Evolutionary conservation across 2,113 vertebrate species (phyloP).

Genomic region (Dipodomys ordii): DNA sequence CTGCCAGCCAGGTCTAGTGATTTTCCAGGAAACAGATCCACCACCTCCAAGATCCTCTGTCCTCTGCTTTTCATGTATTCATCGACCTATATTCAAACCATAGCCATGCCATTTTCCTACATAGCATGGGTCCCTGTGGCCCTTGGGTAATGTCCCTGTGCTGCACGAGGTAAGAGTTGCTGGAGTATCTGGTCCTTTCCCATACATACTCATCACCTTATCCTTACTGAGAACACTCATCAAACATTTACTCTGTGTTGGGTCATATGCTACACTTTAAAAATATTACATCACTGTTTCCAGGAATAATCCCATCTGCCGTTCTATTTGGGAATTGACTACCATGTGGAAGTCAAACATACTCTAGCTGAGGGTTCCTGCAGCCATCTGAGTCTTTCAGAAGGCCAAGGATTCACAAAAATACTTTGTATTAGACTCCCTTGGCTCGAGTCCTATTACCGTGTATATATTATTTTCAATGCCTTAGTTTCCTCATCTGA

Average conservation of each 20-base stretch:
- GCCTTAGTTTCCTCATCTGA: slow-evolving; percentile 1
- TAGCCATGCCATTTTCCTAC: background rate
- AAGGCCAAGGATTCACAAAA: background rate
- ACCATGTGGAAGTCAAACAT: background rate
- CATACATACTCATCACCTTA: background rate
- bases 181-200: background rate
- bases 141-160: background rate
- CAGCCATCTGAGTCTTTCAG: background rate
- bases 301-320: background rate
- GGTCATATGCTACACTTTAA: background rate
- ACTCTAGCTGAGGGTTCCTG: background rate
- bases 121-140: background rate
- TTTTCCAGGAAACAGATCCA: background rate
- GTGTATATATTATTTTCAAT: background rate
- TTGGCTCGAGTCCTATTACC: background rate
- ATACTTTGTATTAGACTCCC: background rate
- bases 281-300: background rate
- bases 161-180: background rate
- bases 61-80: background rate
- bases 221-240: background rate
- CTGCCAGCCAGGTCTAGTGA: background rate
- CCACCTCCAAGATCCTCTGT: background rate
- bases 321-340: background rate
- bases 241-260: background rate
- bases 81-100: background rate